phyloP scores from a whole-genome alignment of 2,888 invertebrate species.

The Torymus texanus region DNA sequence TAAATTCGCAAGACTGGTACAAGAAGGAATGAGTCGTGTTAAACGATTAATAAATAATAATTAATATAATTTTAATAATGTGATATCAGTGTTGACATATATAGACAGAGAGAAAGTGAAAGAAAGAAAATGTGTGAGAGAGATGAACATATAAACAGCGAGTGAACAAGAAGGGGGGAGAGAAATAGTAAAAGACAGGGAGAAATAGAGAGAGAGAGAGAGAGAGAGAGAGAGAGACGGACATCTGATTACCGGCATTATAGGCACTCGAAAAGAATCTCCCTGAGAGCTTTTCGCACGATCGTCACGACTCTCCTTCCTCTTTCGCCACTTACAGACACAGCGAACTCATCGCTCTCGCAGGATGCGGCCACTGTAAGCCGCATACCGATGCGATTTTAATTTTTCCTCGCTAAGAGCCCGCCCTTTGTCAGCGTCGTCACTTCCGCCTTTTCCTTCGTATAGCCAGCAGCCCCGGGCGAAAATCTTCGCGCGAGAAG shows the following conservation, averaged over 20 bases:
- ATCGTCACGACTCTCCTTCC: conserved; percentile 14
- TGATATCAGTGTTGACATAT: too few relatives aligned
- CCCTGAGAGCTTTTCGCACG: background rate
- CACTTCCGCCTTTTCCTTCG: conserved; percentile 37
- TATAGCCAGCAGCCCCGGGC: conserved; percentile 13
- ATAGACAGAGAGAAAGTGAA: too few relatives aligned
- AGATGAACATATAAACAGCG: too few relatives aligned
- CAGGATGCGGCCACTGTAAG: background rate
- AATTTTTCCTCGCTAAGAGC: conserved; percentile 39
- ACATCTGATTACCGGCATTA: background rate
- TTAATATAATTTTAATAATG: too few relatives aligned
- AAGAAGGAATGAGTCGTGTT: too few relatives aligned
- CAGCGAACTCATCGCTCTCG: too few relatives aligned
- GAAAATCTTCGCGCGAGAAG: too few relatives aligned
- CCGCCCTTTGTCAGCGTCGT: conserved; percentile 35
- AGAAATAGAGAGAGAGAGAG: background rate
- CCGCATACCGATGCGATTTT: conserved; percentile 36
- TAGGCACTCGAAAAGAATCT: background rate
- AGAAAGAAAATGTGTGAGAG: too few relatives aligned
- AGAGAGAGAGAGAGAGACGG: background rate
- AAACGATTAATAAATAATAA: too few relatives aligned
- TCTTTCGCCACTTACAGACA: conserved; percentile 8
- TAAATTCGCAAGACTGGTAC: too few relatives aligned
- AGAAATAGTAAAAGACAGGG: too few relatives aligned
- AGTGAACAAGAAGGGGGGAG: too few relatives aligned